Percentiles rank a stretch among this genome's conserved stretches.
Conservation (phyloP, 2,797 vertebrate species). For the Atherinosoma microstoma region DNA sequence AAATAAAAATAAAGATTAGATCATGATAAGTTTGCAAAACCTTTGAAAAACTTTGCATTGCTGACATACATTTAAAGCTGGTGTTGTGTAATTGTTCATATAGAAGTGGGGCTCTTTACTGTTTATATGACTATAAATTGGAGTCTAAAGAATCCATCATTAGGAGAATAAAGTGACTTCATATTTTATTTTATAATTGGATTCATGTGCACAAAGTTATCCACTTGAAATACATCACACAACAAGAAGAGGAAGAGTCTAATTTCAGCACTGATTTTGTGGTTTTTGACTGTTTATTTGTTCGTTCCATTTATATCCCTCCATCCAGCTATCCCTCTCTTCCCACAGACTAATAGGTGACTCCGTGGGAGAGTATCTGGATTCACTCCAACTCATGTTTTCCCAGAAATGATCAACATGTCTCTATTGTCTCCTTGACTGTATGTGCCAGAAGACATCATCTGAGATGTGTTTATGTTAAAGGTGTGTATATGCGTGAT, state of each 20-base stretch:
- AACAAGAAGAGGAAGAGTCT: slow-evolving; percentile 40
- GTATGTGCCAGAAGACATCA: slow-evolving; percentile 37
- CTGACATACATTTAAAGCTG: slow-evolving; percentile 7
- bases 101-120: slow-evolving; percentile 12
- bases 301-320: slow-evolving; percentile 56
- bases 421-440: slow-evolving; percentile 38
- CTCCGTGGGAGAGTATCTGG: slow-evolving; percentile 35
- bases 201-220: not conserved
- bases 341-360: slow-evolving; percentile 64
- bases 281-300: slow-evolving; percentile 49
- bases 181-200: slow-evolving; percentile 11
- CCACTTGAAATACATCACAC: slow-evolving; percentile 32
- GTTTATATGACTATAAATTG: slow-evolving; percentile 11
- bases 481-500: slow-evolving; percentile 7
- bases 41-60: not conserved
- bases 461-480: slow-evolving; percentile 34
- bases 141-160: not conserved
- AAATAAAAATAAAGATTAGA: not conserved
- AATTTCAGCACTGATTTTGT: slow-evolving; percentile 20
- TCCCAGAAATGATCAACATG: slow-evolving; percentile 26
- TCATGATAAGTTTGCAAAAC: not conserved
- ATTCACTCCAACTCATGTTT: slow-evolving; percentile 40
- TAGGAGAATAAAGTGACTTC: slow-evolving; percentile 19
- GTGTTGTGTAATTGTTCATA: slow-evolving; percentile 12
- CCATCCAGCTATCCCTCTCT: slow-evolving; percentile 36